phyloP scores from a whole-genome alignment of 2,113 vertebrate genomes.

The Charadrius vociferus region DNA sequence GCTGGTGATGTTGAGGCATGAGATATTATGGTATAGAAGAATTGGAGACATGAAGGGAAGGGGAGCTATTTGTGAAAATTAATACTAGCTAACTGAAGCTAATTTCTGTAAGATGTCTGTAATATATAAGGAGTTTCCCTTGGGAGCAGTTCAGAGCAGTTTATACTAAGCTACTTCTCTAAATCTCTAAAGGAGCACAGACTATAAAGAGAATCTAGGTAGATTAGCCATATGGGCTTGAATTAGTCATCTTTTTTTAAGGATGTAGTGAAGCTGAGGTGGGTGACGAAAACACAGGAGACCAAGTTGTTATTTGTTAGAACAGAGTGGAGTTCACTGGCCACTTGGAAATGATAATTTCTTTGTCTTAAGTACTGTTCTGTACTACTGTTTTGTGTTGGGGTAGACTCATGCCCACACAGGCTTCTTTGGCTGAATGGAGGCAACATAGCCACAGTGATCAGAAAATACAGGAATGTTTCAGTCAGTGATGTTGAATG shows the following conservation, averaged over 20 bases:
- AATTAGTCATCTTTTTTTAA: slow-evolving; percentile 16
- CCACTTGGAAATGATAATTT: not conserved
- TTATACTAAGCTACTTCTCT: slow-evolving; percentile 64
- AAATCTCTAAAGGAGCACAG: slow-evolving; percentile 33
- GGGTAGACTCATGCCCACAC: accelerated
- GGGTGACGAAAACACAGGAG: not conserved
- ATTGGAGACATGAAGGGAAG: not conserved
- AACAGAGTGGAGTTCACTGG: not conserved
- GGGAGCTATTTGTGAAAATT: not conserved
- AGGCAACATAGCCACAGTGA: not conserved
- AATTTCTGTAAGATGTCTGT: not conserved
- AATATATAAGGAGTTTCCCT: not conserved
- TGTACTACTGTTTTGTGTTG: not conserved
- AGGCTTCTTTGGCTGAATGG: not conserved
- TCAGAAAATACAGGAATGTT: not conserved
- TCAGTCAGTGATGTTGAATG: not conserved
- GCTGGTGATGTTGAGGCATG: not conserved
- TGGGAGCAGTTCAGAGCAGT: slow-evolving; percentile 14
- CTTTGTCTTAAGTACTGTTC: not conserved
- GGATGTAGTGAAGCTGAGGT: not conserved
- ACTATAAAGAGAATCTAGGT: slow-evolving; percentile 44
- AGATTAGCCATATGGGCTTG: slow-evolving; percentile 57
- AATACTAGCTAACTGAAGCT: not conserved
- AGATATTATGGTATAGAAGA: not conserved
- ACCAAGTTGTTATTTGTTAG: not conserved